Percentiles rank a stretch among this genome's conserved stretches.
These are phyloP conservation scores for Prionailurus viverrinus DNA, from an alignment of 2,113 vertebrate species.

Conservation along the genomic window DNA sequence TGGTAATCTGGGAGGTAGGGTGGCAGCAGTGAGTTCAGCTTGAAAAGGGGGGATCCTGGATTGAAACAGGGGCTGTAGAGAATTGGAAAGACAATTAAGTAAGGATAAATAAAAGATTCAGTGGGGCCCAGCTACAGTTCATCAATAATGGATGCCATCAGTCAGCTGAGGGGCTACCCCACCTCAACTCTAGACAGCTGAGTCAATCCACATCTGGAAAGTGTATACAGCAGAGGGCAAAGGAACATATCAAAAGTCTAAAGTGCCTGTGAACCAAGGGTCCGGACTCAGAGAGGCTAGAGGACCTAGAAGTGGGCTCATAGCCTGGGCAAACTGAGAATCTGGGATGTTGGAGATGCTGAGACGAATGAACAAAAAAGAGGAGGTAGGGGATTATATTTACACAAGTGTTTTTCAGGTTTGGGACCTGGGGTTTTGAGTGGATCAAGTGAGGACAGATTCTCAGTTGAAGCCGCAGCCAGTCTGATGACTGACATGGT, in stretches of 20 bases:
- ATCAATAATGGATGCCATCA: neutral
- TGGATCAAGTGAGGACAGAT: neutral
- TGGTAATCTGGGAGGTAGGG: neutral
- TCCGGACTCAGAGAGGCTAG: neutral
- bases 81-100: neutral
- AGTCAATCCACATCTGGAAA: neutral
- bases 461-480: neutral
- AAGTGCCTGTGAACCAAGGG: too few relatives aligned
- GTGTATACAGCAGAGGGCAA: neutral
- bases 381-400: neutral
- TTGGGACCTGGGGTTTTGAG: neutral
- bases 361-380: neutral
- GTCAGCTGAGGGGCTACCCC: neutral
- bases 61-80: neutral
- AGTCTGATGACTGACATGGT: neutral
- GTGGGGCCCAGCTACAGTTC: neutral
- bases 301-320: neutral
- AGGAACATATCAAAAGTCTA: neutral
- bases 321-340: neutral
- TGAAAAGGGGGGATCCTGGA: neutral
- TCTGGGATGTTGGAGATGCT: rapidly evolving
- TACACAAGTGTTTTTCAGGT: neutral
- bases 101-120: neutral
- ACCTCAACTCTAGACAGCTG: neutral
- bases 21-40: neutral